Evolutionary conservation across 2,888 invertebrate species (phyloP).

Genomic region (Eristalis tenax): DNA sequence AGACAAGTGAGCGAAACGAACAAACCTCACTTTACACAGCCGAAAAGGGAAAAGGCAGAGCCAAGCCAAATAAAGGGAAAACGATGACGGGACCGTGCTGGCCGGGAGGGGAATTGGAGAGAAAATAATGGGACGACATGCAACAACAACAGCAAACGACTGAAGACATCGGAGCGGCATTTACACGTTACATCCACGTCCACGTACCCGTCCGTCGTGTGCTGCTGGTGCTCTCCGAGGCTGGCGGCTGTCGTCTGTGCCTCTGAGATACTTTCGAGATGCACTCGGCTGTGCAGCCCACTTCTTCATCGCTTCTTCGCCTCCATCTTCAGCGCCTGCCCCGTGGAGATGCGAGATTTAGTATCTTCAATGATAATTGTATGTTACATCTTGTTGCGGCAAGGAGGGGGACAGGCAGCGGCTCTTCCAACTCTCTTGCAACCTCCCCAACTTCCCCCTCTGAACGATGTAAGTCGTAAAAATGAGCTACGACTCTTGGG

Average conservation of each 20-base stretch:
- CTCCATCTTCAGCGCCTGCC: not conserved
- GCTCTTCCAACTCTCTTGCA: not conserved
- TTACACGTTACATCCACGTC: slow-evolving; percentile 2
- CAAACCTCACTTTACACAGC: slow-evolving; percentile 27
- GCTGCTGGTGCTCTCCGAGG: not conserved
- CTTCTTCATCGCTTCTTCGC: not conserved
- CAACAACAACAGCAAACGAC: slow-evolving; percentile 42
- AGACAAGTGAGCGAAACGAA: slow-evolving; percentile 56
- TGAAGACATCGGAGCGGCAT: slow-evolving; percentile 8
- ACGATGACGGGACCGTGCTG: slow-evolving; percentile 22
- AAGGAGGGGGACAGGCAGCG: not conserved
- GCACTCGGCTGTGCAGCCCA: slow-evolving; percentile 6
- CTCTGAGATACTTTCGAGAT: slow-evolving; percentile 45
- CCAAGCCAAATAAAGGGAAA: slow-evolving; percentile 38
- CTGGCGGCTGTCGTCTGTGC: not conserved
- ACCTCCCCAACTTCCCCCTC: not conserved
- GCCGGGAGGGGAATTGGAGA: not conserved
- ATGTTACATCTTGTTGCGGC: slow-evolving; percentile 53
- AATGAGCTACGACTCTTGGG: slow-evolving; percentile 57
- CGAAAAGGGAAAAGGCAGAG: slow-evolving; percentile 25
- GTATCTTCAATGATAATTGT: slow-evolving; percentile 66
- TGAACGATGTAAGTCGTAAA: slow-evolving; percentile 53
- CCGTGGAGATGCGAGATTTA: slow-evolving; percentile 44
- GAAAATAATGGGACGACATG: slow-evolving; percentile 5
- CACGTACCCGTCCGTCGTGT: not conserved